Percentiles rank a stretch among this genome's conserved stretches.
These are phyloP conservation scores for Alauda arvensis DNA, from an alignment of 2,797 vertebrate species.

Conservation along the genomic window DNA sequence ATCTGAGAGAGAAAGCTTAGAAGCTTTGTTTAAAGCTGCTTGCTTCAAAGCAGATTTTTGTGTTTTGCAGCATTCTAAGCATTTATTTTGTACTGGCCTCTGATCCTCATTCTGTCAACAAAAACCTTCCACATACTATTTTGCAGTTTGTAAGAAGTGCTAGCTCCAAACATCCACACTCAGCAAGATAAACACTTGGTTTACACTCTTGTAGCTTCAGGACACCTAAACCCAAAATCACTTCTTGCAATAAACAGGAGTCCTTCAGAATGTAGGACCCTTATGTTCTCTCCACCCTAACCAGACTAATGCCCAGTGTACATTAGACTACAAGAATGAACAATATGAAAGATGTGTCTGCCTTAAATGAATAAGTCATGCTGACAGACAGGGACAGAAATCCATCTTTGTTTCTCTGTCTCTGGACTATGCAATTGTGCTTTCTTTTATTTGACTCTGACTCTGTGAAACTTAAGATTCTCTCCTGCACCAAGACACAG, in stretches of 20 bases:
- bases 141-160: background rate
- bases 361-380: background rate
- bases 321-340: background rate
- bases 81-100: conserved; percentile 1
- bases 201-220: background rate
- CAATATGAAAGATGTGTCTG: background rate
- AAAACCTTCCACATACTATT: background rate
- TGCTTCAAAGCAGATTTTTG: conserved; percentile 57
- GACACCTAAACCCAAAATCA: background rate
- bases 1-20: conserved; percentile 49
- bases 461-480: background rate
- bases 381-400: background rate
- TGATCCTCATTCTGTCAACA: conserved; percentile 1
- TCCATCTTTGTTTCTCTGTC: background rate
- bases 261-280: background rate
- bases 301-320: background rate
- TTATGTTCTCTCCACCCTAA: background rate
- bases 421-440: background rate
- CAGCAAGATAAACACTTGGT: background rate
- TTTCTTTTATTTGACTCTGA: background rate
- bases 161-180: background rate
- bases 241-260: background rate
- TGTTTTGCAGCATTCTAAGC: conserved; percentile 24
- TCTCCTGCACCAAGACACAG: background rate
- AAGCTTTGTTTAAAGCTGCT: conserved; percentile 61